Evolutionary conservation across 2,888 invertebrate species (phyloP).

Genomic region (Achlya flavicornis): DNA sequence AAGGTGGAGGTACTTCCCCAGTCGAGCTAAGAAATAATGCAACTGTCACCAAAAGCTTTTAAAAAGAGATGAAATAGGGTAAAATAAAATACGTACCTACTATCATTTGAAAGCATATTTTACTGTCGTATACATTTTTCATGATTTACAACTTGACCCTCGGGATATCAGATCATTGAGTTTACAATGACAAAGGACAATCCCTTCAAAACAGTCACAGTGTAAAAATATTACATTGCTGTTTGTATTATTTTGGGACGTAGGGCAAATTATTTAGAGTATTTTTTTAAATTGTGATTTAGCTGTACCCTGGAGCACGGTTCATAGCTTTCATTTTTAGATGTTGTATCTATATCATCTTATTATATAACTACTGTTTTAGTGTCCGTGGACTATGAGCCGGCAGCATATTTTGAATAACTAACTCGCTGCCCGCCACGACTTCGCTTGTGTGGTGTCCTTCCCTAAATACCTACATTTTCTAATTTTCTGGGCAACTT

Average conservation of each 20-base stretch:
- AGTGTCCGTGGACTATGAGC: background rate
- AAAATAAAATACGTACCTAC: slow-evolving; percentile 28
- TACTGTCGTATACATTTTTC: slow-evolving; percentile 41
- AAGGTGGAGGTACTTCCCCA: no score
- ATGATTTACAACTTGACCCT: slow-evolving; percentile 35
- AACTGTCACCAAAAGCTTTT: slow-evolving; percentile 7
- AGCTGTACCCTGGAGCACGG: background rate
- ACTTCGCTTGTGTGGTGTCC: no score
- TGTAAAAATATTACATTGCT: background rate
- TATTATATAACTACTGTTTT: background rate
- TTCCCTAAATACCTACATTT: no score
- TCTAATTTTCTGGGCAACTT: no score
- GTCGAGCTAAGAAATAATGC: no score
- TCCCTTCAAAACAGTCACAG: slow-evolving; percentile 24
- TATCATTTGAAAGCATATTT: slow-evolving; percentile 38
- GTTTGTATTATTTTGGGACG: background rate
- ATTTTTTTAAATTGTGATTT: background rate
- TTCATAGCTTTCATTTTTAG: background rate
- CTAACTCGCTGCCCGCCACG: no score
- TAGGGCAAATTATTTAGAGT: background rate
- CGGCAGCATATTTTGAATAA: no score
- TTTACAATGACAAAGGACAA: slow-evolving; percentile 30
- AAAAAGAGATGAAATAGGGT: slow-evolving; percentile 7
- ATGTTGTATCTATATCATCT: background rate
- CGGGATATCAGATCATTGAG: slow-evolving; percentile 31